Base-by-base conservation (phyloP, 2,113 vertebrate genomes). In the Pao palembangensis region DNA sequence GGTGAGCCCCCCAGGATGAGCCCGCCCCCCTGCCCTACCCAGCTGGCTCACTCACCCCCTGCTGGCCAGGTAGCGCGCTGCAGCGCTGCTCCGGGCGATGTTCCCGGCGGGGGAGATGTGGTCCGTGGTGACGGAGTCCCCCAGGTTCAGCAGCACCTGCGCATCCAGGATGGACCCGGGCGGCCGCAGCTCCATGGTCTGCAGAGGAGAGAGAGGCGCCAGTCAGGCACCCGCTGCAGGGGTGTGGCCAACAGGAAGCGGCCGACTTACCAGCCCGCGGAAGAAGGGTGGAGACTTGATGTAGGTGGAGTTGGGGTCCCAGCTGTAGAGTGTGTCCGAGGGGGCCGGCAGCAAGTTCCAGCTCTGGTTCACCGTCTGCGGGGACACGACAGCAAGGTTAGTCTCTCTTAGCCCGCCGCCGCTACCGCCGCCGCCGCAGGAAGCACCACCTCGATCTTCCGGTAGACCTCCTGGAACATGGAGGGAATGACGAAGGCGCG, bases 281-380 rank as follows among this genome's bases (percentile, higher is more conserved):
- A 99, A 99, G 87, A 99, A 98, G 0, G 97, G 96, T 0, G 97
- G 97, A 16, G 96, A 94, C 78, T 99, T 99, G 85, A 99, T 98
- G 65, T 99, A 99, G 0, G 97, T 99, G 16, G 97, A 99, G 18
- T 92, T 90, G 44, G 91, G 85, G 74, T 98, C 92, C 97, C 97
- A 99, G 56, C 89, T 81, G 57, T 98, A 99, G 0, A 98, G 87
- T 64, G 92, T 93, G 57, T 98, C 95, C 54, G 93, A 91, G 0
- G 96, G 91, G 55, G 92, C 93, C 10, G 88, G 85, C 64, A 99
- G 88, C 34, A 92, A 78, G 85, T 98, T 98, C 97, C 97, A 99
- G 60, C 93, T 89, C 77, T 98, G 88, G 31, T 98, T 99, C 53
- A 93, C 93, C 60, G 90, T 94, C 97, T 99, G 80, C 34, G 5